Base-by-base conservation (phyloP, 1,140 invertebrate species). In the Tetranychus cinnabarinus region DNA sequence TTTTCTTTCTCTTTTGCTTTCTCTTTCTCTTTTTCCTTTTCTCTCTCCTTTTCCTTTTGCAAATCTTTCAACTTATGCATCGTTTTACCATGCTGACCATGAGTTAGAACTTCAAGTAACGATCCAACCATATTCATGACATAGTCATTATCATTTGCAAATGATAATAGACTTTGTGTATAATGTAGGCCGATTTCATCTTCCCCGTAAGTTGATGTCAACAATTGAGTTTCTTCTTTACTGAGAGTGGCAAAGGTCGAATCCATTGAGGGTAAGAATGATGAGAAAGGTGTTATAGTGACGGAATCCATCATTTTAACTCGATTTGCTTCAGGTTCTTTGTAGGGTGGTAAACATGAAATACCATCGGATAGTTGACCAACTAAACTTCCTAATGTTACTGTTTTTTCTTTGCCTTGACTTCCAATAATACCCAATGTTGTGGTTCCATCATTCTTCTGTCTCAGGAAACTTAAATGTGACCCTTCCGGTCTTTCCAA, bases 181-280 rank as follows among this genome's bases (percentile, higher is more conserved):
- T 92, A 91, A 64, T 88, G 82, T 2, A 85, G 80, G 36, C 84
- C 83, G n/a, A 80, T 80, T 62, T 89, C 85, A 72, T 87, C 85
- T 48, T 59, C 56, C 0, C 89, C 91, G 69, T 96, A 91, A 0
- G 90, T 92, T 63, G 84, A 80, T 67, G 87, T 81, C 1, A 98
- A 80, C 62, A 97, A 70, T 68, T 95, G 88, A 1, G 86, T 85
- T 70, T 97, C 92, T 65, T 92, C 87, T 70, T 92, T 88, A 12
- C 82, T 88, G 33, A 97, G 74, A 68, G 88, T 93, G 0, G 92
- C 81, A 76, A 95, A 96, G 2, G 88, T 90, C 0, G 89, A 92
- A 72, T 97, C 92, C 72, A 90, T 91, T 31, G 82, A 82, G 0
- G 93, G 93, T 2, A 90, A 90, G 75, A 93, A 93, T 2, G 88